Evolutionary conservation across 2,797 vertebrate species (phyloP).

Genomic region (Hippoglossus hippoglossus): DNA sequence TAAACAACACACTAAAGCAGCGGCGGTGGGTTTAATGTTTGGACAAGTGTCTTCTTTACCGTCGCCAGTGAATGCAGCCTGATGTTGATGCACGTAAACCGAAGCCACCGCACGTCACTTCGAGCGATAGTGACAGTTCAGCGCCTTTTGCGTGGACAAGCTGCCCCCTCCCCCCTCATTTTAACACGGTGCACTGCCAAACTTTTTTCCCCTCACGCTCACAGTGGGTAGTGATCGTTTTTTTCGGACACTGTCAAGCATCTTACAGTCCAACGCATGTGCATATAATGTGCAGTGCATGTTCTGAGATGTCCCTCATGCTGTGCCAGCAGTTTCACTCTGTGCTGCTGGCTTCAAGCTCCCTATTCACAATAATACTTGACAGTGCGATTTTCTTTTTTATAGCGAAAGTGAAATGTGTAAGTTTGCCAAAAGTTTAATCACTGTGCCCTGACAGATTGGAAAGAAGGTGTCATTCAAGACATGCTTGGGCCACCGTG

Average conservation of each 20-base stretch:
- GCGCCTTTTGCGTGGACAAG: constrained; percentile 12
- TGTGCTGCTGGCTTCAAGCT: neutral
- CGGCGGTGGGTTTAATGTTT: constrained; percentile 50
- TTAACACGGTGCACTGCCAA: constrained; percentile 24
- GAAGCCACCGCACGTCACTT: constrained; percentile 9
- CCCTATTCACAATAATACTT: neutral
- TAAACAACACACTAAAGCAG: constrained; percentile 65
- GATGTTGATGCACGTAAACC: neutral
- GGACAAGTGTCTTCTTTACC: constrained; percentile 40
- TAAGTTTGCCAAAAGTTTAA: neutral
- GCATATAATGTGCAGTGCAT: neutral
- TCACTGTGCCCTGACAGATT: neutral
- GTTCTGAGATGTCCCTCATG: neutral
- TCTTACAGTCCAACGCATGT: neutral
- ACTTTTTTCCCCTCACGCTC: constrained; percentile 39
- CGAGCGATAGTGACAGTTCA: constrained; percentile 23
- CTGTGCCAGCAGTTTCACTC: neutral
- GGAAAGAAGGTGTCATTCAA: neutral
- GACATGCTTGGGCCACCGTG: no score
- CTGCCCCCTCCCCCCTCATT: constrained; percentile 3
- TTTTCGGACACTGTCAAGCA: neutral
- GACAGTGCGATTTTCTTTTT: neutral
- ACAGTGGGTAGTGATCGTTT: neutral
- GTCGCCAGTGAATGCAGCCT: neutral
- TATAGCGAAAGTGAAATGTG: neutral